Evolutionary conservation across 1,140 invertebrate genomes (phyloP).

Genomic region (Thaumatotibia leucotreta): DNA sequence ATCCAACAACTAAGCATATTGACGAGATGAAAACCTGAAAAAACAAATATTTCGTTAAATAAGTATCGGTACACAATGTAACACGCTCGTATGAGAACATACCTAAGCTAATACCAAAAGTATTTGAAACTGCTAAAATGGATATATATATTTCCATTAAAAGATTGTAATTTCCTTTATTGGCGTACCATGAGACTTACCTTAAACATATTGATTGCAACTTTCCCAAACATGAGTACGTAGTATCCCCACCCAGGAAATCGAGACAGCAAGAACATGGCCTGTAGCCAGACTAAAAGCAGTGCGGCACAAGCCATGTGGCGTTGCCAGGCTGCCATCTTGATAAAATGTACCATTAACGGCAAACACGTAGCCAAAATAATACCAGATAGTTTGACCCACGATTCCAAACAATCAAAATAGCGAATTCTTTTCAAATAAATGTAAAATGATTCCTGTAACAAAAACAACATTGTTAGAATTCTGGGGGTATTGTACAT

Average conservation of each 20-base stretch:
- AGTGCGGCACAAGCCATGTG: not conserved
- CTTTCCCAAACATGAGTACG: not conserved
- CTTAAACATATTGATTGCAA: not conserved
- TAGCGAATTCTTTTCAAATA: not conserved
- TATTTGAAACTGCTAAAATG: no score
- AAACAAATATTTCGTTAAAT: not conserved
- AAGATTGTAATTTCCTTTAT: no score
- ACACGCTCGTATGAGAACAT: no score
- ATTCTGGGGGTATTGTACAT: no score
- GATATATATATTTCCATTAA: no score
- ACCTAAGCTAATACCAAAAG: no score
- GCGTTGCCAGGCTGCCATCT: not conserved
- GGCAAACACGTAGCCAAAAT: not conserved
- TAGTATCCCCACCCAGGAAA: not conserved
- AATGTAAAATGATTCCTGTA: not conserved
- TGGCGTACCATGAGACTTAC: no score
- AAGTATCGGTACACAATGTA: no score
- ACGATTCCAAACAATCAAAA: not conserved
- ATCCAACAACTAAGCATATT: not conserved
- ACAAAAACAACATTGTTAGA: not conserved
- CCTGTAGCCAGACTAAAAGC: not conserved
- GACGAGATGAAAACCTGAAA: not conserved
- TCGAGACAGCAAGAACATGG: not conserved
- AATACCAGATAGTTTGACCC: not conserved
- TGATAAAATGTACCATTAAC: not conserved